A percentile compares a stretch with the other conserved stretches of the same genome.
phyloP scores from a whole-genome alignment of 1,140 invertebrate genomes.

The Solen grandis region DNA sequence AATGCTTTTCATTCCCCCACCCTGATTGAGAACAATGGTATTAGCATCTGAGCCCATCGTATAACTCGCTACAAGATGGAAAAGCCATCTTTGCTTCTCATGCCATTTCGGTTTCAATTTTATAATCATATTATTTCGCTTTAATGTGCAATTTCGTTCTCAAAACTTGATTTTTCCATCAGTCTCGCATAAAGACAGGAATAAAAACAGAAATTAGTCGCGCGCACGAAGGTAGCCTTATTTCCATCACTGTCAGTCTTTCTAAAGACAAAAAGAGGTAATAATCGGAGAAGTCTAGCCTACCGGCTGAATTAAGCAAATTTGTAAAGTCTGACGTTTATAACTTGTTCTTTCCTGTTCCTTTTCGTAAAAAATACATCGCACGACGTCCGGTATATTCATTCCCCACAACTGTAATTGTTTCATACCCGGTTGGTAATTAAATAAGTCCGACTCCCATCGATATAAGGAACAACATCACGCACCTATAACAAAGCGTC shows the following conservation, averaged over 20 bases:
- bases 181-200: conserved; percentile 17
- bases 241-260: neutral
- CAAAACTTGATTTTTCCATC: conserved; percentile 44
- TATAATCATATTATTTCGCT: conserved; percentile 45
- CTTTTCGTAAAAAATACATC: too few relatives aligned
- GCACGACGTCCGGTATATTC: too few relatives aligned
- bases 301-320: too few relatives aligned
- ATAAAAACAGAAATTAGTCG: conserved; percentile 48
- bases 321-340: too few relatives aligned
- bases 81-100: neutral
- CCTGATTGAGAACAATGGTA: conserved; percentile 48
- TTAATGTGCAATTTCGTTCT: conserved; percentile 44
- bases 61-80: neutral
- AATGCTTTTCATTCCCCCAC: conserved; percentile 24
- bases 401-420: too few relatives aligned
- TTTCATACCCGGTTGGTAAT: too few relatives aligned
- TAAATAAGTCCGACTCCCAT: too few relatives aligned
- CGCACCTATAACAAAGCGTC: too few relatives aligned
- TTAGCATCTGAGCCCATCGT: conserved; percentile 34
- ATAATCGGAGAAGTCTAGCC: too few relatives aligned
- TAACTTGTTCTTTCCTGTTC: too few relatives aligned
- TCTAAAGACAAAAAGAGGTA: neutral
- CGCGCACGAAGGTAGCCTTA: conserved; percentile 3
- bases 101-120: conserved; percentile 47
- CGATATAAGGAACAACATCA: too few relatives aligned